Evolutionary conservation across 2,797 vertebrate genomes (phyloP).

Genomic region (Varecia variegata): DNA sequence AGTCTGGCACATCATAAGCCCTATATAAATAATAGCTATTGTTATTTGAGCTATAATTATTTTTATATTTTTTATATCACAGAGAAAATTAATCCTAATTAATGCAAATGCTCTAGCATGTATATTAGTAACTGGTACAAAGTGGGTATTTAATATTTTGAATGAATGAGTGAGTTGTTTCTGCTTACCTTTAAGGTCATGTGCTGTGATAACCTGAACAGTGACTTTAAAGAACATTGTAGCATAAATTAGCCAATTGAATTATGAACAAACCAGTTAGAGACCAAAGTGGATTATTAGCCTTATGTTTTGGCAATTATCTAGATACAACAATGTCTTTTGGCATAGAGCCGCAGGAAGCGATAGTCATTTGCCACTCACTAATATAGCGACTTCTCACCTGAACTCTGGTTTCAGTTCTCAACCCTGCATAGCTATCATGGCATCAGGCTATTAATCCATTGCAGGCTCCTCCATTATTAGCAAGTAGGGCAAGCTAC

Average conservation of each 20-base stretch:
- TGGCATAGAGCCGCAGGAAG: neutral
- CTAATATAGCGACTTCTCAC: neutral
- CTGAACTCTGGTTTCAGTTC: neutral
- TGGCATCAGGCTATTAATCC: neutral
- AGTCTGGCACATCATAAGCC: neutral
- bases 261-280: slow-evolving; percentile 7
- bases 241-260: neutral
- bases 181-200: neutral
- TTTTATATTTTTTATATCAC: slow-evolving; percentile 30
- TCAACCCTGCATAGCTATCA: neutral
- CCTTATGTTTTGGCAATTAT: neutral
- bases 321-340: neutral
- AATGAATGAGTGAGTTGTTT: neutral
- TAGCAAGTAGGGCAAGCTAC: neutral
- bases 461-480: neutral
- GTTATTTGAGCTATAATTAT: slow-evolving; percentile 18
- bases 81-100: slow-evolving; percentile 9
- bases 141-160: neutral
- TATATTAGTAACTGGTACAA: neutral
- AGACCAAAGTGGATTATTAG: neutral
- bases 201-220: neutral
- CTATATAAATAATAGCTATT: neutral
- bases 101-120: neutral
- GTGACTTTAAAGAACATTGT: neutral
- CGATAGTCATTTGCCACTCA: neutral